Percentiles rank a stretch among this genome's conserved stretches.
These are phyloP conservation scores for Megalops atlanticus DNA, from an alignment of 2,113 vertebrate genomes.

Conservation along the genomic window DNA sequence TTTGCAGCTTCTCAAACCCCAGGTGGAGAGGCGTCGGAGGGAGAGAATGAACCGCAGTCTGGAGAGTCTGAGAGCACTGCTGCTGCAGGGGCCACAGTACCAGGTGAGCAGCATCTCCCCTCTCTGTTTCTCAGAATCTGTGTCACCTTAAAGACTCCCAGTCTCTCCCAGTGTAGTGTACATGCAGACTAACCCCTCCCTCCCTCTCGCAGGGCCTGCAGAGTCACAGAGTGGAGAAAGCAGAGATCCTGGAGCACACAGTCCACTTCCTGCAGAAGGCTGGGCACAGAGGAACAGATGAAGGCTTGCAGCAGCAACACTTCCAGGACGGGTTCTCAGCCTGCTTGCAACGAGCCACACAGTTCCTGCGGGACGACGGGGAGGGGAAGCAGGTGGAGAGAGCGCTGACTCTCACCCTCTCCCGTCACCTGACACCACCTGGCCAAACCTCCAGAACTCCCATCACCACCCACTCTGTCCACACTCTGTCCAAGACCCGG, in stretches of 20 bases:
- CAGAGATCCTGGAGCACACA: constrained; percentile 79
- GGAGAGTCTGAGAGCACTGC: constrained; percentile 69
- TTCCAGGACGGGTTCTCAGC: constrained; percentile 54
- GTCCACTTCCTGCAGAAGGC: constrained; percentile 58
- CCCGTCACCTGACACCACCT: neutral
- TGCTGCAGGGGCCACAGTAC: constrained; percentile 68
- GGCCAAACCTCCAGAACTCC: neutral
- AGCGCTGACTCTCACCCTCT: constrained; percentile 28
- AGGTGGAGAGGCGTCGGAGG: constrained; percentile 78
- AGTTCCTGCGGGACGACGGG: constrained; percentile 56
- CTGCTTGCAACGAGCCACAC: constrained; percentile 58
- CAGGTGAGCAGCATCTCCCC: constrained; percentile 62
- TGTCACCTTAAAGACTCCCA: too few species aligned
- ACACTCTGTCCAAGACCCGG: neutral
- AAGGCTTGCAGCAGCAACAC: neutral
- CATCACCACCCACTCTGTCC: neutral
- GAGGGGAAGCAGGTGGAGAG: constrained; percentile 42
- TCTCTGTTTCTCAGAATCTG: neutral
- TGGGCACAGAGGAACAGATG: constrained; percentile 1
- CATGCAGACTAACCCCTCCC: neutral
- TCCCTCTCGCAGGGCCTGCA: constrained; percentile 57
- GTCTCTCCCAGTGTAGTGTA: neutral
- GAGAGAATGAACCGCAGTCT: constrained; percentile 82
- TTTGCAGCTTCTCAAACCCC: constrained; percentile 75
- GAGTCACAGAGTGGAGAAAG: constrained; percentile 77